Conservation (phyloP, 2,888 invertebrate genomes). For the Cephonodes hylas region DNA sequence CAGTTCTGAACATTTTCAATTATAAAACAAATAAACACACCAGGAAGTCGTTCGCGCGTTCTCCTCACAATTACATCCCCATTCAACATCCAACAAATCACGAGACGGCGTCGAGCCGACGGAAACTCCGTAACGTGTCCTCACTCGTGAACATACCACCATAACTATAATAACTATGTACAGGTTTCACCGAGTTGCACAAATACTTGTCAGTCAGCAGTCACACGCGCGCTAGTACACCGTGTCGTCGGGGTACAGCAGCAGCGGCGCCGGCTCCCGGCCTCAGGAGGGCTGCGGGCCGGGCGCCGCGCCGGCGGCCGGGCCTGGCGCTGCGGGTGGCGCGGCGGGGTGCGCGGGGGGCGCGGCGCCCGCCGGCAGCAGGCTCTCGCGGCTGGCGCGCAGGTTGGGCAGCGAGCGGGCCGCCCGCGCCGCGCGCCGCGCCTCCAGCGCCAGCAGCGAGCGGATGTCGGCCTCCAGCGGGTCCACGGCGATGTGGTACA, state of each 20-base stretch:
- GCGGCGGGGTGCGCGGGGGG: slow-evolving; percentile 19
- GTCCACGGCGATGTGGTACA: slow-evolving; percentile 75
- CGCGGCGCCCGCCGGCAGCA: slow-evolving; percentile 46
- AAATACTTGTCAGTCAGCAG: neutral
- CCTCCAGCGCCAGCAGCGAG: slow-evolving; percentile 72
- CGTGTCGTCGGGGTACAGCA: slow-evolving; percentile 68
- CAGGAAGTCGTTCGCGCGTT: neutral
- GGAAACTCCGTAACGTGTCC: neutral
- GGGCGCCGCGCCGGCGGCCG: slow-evolving; percentile 17
- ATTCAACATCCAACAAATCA: neutral
- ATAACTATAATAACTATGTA: neutral
- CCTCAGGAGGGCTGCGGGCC: slow-evolving; percentile 62
- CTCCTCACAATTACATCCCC: neutral
- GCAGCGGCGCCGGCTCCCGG: slow-evolving; percentile 60
- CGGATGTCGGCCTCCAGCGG: slow-evolving; percentile 72
- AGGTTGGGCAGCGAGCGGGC: slow-evolving; percentile 85
- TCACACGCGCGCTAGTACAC: slow-evolving; percentile 53
- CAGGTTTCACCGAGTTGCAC: neutral
- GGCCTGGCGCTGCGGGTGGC: slow-evolving; percentile 24
- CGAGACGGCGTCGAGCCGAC: neutral
- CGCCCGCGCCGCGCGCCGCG: slow-evolving; percentile 69
- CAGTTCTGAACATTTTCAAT: neutral
- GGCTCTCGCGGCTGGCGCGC: slow-evolving; percentile 80
- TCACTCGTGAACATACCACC: neutral
- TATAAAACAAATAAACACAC: neutral